Evolutionary conservation across 2,888 invertebrate genomes (phyloP).

Genomic region (Neoascia interrupta): DNA sequence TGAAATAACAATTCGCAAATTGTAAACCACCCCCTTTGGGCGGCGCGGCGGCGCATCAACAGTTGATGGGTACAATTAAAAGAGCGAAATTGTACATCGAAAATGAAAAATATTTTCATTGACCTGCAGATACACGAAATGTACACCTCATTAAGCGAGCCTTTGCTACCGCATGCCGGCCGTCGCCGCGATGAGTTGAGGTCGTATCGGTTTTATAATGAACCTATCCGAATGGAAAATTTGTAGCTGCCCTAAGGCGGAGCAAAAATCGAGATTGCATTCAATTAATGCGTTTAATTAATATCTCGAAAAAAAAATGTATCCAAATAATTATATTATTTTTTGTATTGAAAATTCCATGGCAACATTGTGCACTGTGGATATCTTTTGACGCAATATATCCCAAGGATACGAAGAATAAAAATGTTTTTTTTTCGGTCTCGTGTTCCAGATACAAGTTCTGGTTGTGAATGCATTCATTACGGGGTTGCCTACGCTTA

Average conservation of each 20-base stretch:
- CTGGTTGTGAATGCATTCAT: conserved; percentile 55
- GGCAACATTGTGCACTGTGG: not conserved
- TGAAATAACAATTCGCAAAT: no score
- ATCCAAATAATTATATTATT: no score
- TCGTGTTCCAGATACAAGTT: conserved; percentile 60
- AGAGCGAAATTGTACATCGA: conserved; percentile 58
- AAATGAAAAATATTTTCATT: no score
- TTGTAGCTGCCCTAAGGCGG: conserved; percentile 59
- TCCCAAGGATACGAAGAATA: no score
- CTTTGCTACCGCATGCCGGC: not conserved
- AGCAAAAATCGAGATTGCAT: conserved; percentile 64
- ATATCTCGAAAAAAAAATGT: conserved; percentile 56
- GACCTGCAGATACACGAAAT: conserved; percentile 23
- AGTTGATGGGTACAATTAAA: conserved; percentile 65
- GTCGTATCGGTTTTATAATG: conserved; percentile 37
- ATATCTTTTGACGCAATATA: not conserved
- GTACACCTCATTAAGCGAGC: conserved; percentile 39
- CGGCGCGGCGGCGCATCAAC: conserved; percentile 22
- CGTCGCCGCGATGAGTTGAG: no score
- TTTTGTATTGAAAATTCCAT: not conserved
- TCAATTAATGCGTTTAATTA: conserved; percentile 68
- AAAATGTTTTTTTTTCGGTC: no score
- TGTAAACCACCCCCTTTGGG: not conserved
- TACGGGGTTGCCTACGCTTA: conserved; percentile 66
- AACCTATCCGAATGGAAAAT: conserved; percentile 63